Base-by-base conservation (phyloP, 2,888 invertebrate species). In the Gastrophysa polygoni region DNA sequence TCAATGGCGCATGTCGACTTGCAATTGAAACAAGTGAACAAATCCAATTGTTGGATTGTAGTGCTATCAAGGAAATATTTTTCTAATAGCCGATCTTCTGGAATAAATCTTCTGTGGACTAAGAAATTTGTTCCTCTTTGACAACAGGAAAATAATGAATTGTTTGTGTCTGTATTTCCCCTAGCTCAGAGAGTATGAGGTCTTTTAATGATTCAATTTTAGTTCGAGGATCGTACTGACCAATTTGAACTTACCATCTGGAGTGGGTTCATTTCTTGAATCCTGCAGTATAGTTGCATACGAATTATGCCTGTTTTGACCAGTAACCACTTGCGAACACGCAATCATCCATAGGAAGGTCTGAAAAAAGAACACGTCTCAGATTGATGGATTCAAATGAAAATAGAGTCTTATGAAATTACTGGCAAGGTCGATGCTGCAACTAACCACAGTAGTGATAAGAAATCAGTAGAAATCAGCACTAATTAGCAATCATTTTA, bases 241-340 rank as follows among this genome's bases (percentile, higher is more conserved):
- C 2, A 8, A 14, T 14, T 38, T n/a, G n/a, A 2, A 44, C 43
- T 61, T 70, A 71, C 73, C 82, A 64, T 82, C 81, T 8, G 75
- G 73, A 71, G 77, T 78, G 1, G 81, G 81, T 61, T 79, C 74
- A 57, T 80, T 72, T 46, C 82, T 73, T 11, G 78, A 74, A 60
- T 82, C 82, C 71, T 82, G 80, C 4, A 82, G 67, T 51, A 82
- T 82, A 2, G 76, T 71, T 8, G 71, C 66, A 29, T 68, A 68
- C 11, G 80, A 78, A 63, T 80, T 81, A 52, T 46, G 66, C 54
- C 64, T 71, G 54, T 38, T 38, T 38, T 63, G 63, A 6, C 56
- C 29, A 16, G 43, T 32, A 38, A 56, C 68, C 29, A 56, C 64
- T 57, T 70, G 66, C 52, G 58, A 32, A 58, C 55, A 68, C 50